A percentile compares a stretch with the other conserved stretches of the same genome.
Conservation (phyloP, 2,888 invertebrate genomes). For the Euplexia lucipara region DNA sequence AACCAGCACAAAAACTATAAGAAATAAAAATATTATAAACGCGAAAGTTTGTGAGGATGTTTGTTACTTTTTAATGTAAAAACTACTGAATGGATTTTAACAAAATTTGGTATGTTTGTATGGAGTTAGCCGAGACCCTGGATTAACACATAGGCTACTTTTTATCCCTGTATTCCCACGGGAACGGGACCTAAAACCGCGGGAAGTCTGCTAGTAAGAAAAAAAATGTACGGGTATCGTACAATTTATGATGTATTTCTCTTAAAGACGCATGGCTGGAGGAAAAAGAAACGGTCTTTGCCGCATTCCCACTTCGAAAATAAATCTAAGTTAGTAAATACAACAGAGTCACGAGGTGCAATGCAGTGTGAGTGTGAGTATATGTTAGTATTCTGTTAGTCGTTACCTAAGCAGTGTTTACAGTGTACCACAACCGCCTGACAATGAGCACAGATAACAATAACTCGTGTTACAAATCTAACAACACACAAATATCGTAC, state of each 20-base stretch:
- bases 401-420: conserved; percentile 54
- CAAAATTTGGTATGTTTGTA: too few species aligned
- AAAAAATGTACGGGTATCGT: too few species aligned
- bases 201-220: too few species aligned
- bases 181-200: too few species aligned
- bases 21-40: too few species aligned
- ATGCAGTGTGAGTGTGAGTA: background rate
- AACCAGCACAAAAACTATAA: conserved; percentile 37
- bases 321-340: background rate
- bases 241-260: background rate
- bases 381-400: conserved; percentile 27
- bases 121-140: too few species aligned
- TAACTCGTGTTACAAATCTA: conserved; percentile 73
- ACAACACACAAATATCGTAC: conserved; percentile 69
- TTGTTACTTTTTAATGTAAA: too few species aligned
- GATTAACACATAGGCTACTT: too few species aligned
- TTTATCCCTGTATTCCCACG: too few species aligned
- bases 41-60: too few species aligned
- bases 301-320: background rate
- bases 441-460: conserved; percentile 61
- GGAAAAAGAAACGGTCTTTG: background rate
- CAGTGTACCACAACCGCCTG: conserved; percentile 55
- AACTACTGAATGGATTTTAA: too few species aligned
- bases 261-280: background rate
- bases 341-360: conserved; percentile 2